These are phyloP conservation scores for Malacoctenus gilli DNA, from an alignment of 2,797 vertebrate species.

Conservation along the genomic window DNA sequence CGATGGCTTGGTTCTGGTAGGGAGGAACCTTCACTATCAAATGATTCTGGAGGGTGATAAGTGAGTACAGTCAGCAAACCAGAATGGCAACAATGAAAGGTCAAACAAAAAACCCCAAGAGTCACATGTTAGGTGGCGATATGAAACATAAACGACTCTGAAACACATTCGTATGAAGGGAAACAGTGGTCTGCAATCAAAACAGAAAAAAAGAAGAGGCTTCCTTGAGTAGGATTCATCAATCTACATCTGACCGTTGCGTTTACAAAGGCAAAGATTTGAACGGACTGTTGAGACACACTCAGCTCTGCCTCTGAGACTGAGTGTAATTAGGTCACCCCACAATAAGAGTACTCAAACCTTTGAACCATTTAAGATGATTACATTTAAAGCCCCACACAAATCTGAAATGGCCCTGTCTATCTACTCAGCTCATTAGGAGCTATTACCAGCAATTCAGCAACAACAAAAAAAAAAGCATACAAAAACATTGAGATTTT, in stretches of 20 bases:
- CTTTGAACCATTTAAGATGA: slow-evolving; percentile 72
- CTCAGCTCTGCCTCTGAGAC: slow-evolving; percentile 32
- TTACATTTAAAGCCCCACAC: slow-evolving; percentile 64
- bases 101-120: background rate
- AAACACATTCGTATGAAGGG: too few species aligned
- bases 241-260: slow-evolving; percentile 23
- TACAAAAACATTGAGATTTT: slow-evolving; percentile 6
- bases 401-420: slow-evolving; percentile 51
- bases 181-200: background rate
- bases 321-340: slow-evolving; percentile 70
- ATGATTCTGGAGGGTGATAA: slow-evolving; percentile 87
- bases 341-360: slow-evolving; percentile 71
- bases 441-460: slow-evolving; percentile 22
- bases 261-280: slow-evolving; percentile 53
- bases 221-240: slow-evolving; percentile 15
- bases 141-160: too few species aligned
- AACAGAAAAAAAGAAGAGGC: background rate
- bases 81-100: background rate
- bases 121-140: too few species aligned
- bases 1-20: slow-evolving; percentile 91
- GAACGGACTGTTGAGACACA: slow-evolving; percentile 55
- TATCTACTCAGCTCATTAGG: slow-evolving; percentile 51
- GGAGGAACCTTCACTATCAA: slow-evolving; percentile 97
- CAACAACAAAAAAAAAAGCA: slow-evolving; percentile 28
- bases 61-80: slow-evolving; percentile 5